Evolutionary conservation across 1,140 invertebrate species (phyloP), one percentile per base, ranked within the genome.

Genomic region (Bombus sylvicola): DNA sequence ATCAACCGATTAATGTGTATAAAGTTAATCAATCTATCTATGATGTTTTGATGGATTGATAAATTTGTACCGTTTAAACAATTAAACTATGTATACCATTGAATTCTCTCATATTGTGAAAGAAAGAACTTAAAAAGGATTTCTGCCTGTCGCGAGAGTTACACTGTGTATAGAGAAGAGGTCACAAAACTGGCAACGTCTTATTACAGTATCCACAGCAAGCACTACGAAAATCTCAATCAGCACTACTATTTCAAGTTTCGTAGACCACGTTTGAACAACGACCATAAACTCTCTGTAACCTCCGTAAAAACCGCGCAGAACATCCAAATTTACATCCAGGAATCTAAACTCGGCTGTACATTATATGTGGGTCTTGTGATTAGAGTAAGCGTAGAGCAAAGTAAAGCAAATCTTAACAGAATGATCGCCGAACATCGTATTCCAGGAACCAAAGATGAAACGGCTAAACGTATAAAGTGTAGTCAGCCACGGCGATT

Each of bases 391-490:
- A 53, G 47, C 18, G 1, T 53, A 22, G 47, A 53, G 18, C 47
- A 8, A 18, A 53, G 18, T 53, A 53, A 53, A 72, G 47, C 68
- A 43, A 66, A 53, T 66, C 68, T 76, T 72, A 66, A 34, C 39
- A 25, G 39, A 53, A 66, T 43, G 81, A 64, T 73, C 64, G 18
- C 3, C 25, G 25, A 41, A 31, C 74, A 47, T 53, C 47, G 6
- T 53, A 53, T 53, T 53, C 18, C 72, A 66, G 25, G 69, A 34
- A 34, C 74, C 83, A 68, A 80, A 85, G 79, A 81, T 68, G 31
- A 66, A 47, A 37, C 31, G 68, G 12, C 28, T 47, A 41, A 64
- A 41, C 59, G 57, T 73, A 18, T 57, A 57, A 80, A 80, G 53
- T 43, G 37, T 31, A 15, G 25, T 28, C 53, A 22, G 76, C 41